Evolutionary conservation across 2,888 invertebrate species (phyloP).

Genomic region (Drosophila paucipuncta): DNA sequence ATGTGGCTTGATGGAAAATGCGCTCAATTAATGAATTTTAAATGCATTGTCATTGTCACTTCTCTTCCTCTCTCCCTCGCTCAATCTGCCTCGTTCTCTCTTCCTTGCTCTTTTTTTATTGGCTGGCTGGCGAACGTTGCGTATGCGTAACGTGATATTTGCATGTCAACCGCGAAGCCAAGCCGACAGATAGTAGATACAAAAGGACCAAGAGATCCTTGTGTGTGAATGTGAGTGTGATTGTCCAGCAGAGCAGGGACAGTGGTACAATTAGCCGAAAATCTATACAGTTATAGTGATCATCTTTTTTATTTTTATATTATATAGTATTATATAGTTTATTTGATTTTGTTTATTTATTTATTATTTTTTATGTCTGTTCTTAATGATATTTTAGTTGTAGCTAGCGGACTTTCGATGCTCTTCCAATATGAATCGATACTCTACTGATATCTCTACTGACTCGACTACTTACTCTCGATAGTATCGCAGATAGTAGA

Average conservation of each 20-base stretch:
- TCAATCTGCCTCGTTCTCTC: not conserved
- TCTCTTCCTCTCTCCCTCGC: not conserved
- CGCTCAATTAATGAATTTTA: conserved; percentile 76
- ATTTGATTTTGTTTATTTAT: too few species aligned
- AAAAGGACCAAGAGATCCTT: conserved; percentile 57
- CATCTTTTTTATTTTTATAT: not conserved
- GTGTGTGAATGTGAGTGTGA: conserved; percentile 45
- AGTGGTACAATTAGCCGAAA: conserved; percentile 9
- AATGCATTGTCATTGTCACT: conserved; percentile 71
- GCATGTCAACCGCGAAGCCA: conserved; percentile 63
- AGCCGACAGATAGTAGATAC: conserved; percentile 33
- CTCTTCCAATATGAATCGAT: too few species aligned
- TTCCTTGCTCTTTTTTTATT: not conserved
- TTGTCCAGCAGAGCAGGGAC: conserved; percentile 23
- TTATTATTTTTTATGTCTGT: too few species aligned
- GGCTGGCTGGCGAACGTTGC: conserved; percentile 45
- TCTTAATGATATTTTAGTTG: not conserved
- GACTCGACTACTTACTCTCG: not conserved
- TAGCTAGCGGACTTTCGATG: too few species aligned
- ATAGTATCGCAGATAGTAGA: not conserved
- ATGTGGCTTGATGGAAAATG: conserved; percentile 47
- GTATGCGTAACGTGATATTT: conserved; percentile 70
- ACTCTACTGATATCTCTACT: not conserved
- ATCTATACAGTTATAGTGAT: not conserved
- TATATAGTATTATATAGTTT: too few species aligned